Base-by-base conservation (phyloP, 2,888 invertebrate genomes). In the Agrypnus murinus region DNA sequence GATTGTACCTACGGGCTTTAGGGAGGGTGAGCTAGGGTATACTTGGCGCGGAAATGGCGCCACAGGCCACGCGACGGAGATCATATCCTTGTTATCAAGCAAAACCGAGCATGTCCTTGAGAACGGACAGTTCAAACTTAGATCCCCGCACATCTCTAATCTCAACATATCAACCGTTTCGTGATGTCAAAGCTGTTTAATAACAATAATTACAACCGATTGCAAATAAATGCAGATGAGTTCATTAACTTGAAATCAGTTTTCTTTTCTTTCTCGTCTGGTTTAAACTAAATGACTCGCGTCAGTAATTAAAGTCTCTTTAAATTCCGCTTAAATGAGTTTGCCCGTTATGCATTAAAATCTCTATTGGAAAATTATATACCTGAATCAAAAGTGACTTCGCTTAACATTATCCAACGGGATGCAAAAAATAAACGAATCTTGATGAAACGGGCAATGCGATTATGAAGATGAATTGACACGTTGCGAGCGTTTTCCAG, bases 371-470 rank as follows among this genome's bases (percentile, higher is more conserved):
- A 85, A n/a, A n/a, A n/a, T n/a, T n/a, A 25, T 25, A 86, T 83
- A 90, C 90, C 87, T 74, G 89, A 89, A 75, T 89, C 88, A 80
- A 90, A 90, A 46, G 86, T 85, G 67, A 93, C 89, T 85, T 93
- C 93, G 81, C 92, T 90, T 77, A 93, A 87, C 88, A 93, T 89
- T 79, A 93, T 89, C 92, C 92, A 92, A 65, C 88, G 87, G 60
- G 89, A 87, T 57, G 90, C 91, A 81, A 93, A 93, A 81, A 88
- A 89, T 46, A 93, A 86, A 69, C 90, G 87, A 76, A 90, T 82
- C 85, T 89, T 90, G 76, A 93, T 86, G 81, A 88, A 90, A 75
- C 86, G 87, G 32, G 90, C 93, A 3, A 90, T 82, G 69, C 90
- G 86, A 77, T 90, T 89, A 78, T 90, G 89, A 43, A 93, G 86